A percentile compares a stretch with the other conserved stretches of the same genome.
Evolutionary conservation across 2,797 vertebrate genomes (phyloP).

Genomic region (Urophycis tenuis): DNA sequence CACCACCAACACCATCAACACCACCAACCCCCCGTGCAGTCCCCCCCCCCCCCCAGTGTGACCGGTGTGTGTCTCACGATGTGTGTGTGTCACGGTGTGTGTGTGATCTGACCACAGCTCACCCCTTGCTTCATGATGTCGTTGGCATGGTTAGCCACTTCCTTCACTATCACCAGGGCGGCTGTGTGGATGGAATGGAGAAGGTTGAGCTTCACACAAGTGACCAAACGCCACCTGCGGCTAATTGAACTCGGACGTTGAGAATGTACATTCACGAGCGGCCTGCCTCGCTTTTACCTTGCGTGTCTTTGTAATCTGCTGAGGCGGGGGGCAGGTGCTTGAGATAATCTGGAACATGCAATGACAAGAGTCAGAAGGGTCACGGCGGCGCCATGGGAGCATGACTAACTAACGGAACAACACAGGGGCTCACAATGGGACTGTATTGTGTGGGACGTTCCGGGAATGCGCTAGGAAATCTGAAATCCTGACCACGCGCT

Average conservation of each 20-base stretch:
- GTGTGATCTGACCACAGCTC: constrained; percentile 54
- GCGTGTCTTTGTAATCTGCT: constrained; percentile 84
- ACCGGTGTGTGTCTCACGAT: too few relatives aligned
- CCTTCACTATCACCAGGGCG: constrained; percentile 86
- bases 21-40: too few relatives aligned
- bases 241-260: background rate
- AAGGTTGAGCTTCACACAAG: background rate
- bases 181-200: constrained; percentile 62
- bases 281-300: constrained; percentile 70
- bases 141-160: constrained; percentile 95
- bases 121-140: constrained; percentile 97
- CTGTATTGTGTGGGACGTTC: constrained; percentile 37
- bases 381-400: constrained; percentile 7
- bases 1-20: too few relatives aligned
- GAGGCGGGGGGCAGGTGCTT: constrained; percentile 86
- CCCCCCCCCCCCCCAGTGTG: too few relatives aligned
- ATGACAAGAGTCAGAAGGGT: background rate
- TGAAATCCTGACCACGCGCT: constrained; percentile 38
- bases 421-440: constrained; percentile 16
- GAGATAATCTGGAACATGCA: constrained; percentile 80
- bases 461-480: constrained; percentile 29
- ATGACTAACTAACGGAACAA: background rate
- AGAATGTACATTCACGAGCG: background rate
- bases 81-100: too few relatives aligned
- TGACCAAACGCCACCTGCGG: background rate